phyloP scores from a whole-genome alignment of 2,797 vertebrate genomes.

The Pogoniulus pusillus region DNA sequence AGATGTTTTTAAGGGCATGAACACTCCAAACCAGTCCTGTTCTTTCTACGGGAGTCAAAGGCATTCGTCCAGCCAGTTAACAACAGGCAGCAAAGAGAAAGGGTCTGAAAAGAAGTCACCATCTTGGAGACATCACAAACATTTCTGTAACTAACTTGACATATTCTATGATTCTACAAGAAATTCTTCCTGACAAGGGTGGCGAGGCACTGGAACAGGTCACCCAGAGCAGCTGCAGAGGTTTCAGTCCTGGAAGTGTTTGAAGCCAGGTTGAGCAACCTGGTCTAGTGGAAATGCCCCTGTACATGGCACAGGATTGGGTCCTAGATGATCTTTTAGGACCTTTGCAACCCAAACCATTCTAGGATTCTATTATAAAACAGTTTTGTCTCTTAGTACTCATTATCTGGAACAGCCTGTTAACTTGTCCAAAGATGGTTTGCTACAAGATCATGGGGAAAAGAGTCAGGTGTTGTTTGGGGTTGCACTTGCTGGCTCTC shows the following conservation, averaged over 20 bases:
- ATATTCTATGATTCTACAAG: too few relatives aligned
- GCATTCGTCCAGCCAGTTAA: not conserved
- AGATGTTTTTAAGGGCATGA: not conserved
- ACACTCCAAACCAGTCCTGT: not conserved
- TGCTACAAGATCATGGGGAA: not conserved
- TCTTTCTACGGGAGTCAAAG: not conserved
- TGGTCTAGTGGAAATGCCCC: too few relatives aligned
- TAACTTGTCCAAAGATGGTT: not conserved
- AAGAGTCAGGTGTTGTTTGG: not conserved
- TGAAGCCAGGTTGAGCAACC: too few relatives aligned
- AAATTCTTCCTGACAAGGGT: too few relatives aligned
- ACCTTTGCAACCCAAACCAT: too few relatives aligned
- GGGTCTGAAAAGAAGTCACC: not conserved
- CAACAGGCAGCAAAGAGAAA: not conserved
- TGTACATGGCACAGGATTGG: too few relatives aligned
- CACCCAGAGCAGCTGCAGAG: too few relatives aligned
- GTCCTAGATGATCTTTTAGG: too few relatives aligned
- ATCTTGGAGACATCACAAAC: not conserved
- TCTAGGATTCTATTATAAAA: too few relatives aligned
- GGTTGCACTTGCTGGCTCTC: fast-evolving
- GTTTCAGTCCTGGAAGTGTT: too few relatives aligned
- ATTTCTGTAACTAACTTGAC: not conserved
- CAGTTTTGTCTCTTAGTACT: fast-evolving
- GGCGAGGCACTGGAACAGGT: too few relatives aligned
- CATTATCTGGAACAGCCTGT: not conserved